Evolutionary conservation across 1,140 invertebrate species (phyloP).

Genomic region (Bombus huntii): DNA sequence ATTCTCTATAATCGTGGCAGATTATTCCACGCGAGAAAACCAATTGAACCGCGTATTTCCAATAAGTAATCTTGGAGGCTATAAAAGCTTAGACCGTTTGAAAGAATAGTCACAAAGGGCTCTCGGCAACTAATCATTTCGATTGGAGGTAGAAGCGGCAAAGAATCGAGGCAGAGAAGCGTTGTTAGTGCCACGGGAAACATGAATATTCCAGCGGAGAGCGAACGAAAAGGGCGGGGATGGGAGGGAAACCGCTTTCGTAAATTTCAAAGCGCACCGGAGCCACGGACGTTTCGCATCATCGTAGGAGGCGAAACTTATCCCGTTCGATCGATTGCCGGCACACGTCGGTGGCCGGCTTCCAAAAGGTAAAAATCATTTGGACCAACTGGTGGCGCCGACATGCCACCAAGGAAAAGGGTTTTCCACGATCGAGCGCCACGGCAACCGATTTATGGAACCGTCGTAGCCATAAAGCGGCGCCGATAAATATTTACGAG

Average conservation of each 20-base stretch:
- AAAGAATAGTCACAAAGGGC: background rate
- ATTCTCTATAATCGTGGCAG: background rate
- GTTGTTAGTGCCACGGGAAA: background rate
- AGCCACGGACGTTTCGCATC: background rate
- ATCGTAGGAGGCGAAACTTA: slow-evolving; percentile 10
- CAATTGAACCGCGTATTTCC: background rate
- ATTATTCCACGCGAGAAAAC: background rate
- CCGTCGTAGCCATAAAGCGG: slow-evolving; percentile 26
- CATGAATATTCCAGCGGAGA: slow-evolving; percentile 15
- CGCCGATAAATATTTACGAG: slow-evolving; percentile 57
- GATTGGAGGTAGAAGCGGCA: background rate
- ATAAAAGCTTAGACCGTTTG: too few relatives aligned
- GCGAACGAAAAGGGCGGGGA: too few relatives aligned
- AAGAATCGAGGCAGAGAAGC: background rate
- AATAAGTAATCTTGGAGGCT: background rate
- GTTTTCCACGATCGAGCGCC: background rate
- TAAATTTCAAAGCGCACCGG: slow-evolving; percentile 17
- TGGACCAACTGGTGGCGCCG: background rate
- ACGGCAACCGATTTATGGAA: slow-evolving; percentile 27
- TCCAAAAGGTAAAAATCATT: slow-evolving; percentile 16
- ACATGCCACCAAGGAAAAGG: slow-evolving; percentile 23
- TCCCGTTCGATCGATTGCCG: slow-evolving; percentile 8
- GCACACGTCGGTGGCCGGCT: background rate
- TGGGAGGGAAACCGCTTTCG: background rate
- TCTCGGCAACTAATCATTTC: slow-evolving; percentile 2